Conservation (phyloP, 1,140 invertebrate genomes). For the Drosophila novamexicana region DNA sequence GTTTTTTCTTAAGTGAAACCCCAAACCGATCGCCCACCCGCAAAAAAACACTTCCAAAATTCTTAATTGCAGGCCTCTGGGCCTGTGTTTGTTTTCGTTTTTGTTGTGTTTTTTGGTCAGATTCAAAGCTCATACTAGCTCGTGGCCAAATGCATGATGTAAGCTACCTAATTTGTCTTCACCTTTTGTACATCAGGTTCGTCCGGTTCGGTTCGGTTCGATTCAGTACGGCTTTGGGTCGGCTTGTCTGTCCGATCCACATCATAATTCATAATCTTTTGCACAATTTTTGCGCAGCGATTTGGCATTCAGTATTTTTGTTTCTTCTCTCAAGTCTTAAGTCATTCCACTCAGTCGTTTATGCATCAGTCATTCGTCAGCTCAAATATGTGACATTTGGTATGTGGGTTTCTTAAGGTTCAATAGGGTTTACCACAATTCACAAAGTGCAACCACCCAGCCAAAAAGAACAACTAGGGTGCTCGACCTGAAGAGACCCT, state of each 20-base stretch:
- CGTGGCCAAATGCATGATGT: slow-evolving; percentile 58
- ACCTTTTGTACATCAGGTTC: slow-evolving; percentile 61
- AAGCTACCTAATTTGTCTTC: slow-evolving; percentile 77
- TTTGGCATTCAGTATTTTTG: slow-evolving; percentile 40
- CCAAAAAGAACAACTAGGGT: neutral
- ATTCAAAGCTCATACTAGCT: slow-evolving; percentile 10
- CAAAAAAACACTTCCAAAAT: slow-evolving; percentile 43
- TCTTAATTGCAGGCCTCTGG: slow-evolving; percentile 71
- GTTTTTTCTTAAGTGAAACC: neutral
- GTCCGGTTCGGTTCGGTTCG: slow-evolving; percentile 51
- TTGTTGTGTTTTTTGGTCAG: neutral
- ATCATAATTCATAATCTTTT: slow-evolving; percentile 57
- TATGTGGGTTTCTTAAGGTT: slow-evolving; percentile 11
- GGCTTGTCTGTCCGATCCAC: neutral
- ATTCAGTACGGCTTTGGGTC: neutral
- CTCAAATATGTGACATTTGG: slow-evolving; percentile 23
- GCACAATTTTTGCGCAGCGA: slow-evolving; percentile 50
- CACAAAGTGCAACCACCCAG: slow-evolving; percentile 20
- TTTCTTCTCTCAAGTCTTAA: slow-evolving; percentile 7
- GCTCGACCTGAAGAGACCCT: neutral
- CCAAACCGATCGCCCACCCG: slow-evolving; percentile 62
- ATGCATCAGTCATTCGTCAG: slow-evolving; percentile 22
- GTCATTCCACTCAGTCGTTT: slow-evolving; percentile 16
- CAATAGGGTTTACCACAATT: slow-evolving; percentile 22
- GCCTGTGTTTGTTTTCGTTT: slow-evolving; percentile 42